Base-by-base conservation (phyloP, 2,797 vertebrate genomes). In the Miichthys miiuy region DNA sequence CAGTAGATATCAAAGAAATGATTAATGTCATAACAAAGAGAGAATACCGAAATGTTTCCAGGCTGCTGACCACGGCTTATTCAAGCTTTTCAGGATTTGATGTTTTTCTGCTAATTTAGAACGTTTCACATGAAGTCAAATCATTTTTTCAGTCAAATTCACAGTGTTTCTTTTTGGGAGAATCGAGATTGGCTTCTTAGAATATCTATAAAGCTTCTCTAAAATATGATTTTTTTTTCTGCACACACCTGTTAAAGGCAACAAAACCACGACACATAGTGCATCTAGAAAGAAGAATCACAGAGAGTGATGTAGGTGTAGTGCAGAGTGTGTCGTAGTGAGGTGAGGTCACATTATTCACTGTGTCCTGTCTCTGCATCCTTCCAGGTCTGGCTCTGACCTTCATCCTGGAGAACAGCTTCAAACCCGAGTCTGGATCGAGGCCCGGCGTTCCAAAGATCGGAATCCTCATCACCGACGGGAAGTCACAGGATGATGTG, bases 401-500 rank as follows among this genome's bases (percentile, higher is more conserved):
- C 69, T 99, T 96, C 72, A 97, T 99, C 90, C 94, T 96, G 93
- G 98, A 99, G 93, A 99, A 98, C 91, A 98, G 97, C 87, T 99
- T 98, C 93, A 99, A 96, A 72, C 91, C 95, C 0, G 97, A 98
- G 91, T 95, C 98, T 0, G 98, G 98, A 48, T 95, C 98, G 81
- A 95, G 98, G 69, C 63, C 93, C 3, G 96, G 94, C 0, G 95
- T 99, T 41, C 97, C 98, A 79, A 99, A 98, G 95, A 96, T 99
- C 0, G 98, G 97, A 27, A 98, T 99, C 83, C 93, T 99, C 66
- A 97, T 99, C 94, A 99, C 98, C 0, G 98, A 99, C 72, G 98
- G 98, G 60, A 99, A 99, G 77, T 99, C 98, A 16, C 98, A 99
- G 90, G 98, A 99, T 68, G 98, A 99, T 27, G 96, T 99, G 52